Percentiles rank a stretch among this genome's conserved stretches.
These are phyloP conservation scores for Parthenolecanium corni DNA, from an alignment of 2,888 invertebrate species.

Conservation along the genomic window DNA sequence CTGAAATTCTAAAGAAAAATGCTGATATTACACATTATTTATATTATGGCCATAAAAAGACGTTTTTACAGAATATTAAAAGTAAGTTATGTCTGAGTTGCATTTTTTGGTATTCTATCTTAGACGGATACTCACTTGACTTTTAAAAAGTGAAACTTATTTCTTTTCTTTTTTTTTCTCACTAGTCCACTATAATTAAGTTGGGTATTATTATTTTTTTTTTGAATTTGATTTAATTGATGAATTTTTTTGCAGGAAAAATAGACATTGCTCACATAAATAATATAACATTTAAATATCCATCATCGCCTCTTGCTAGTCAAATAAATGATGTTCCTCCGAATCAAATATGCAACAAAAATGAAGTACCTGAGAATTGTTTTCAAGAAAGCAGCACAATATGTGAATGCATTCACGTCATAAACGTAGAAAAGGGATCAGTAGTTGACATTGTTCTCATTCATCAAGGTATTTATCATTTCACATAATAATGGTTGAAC, in stretches of 20 bases:
- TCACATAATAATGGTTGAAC: slow-evolving; percentile 22
- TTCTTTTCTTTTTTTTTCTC: too few species aligned
- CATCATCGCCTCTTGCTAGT: slow-evolving; percentile 64
- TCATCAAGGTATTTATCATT: slow-evolving; percentile 52
- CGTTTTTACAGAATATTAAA: background rate
- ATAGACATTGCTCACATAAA: slow-evolving; percentile 41
- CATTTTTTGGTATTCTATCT: background rate
- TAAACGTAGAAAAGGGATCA: slow-evolving; percentile 52
- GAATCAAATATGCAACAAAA: slow-evolving; percentile 37
- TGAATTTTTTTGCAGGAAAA: slow-evolving; percentile 1
- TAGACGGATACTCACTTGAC: too few species aligned
- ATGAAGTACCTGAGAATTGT: slow-evolving; percentile 27
- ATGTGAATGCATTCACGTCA: slow-evolving; percentile 64
- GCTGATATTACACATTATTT: slow-evolving; percentile 4
- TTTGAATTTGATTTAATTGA: background rate
- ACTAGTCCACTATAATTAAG: too few species aligned
- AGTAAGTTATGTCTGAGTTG: background rate
- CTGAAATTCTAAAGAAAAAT: too few species aligned
- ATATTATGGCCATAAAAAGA: slow-evolving; percentile 3
- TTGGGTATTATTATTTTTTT: too few species aligned
- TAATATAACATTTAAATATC: slow-evolving; percentile 62
- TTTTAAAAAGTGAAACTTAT: too few species aligned
- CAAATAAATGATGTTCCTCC: slow-evolving; percentile 50
- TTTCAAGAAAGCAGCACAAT: slow-evolving; percentile 35
- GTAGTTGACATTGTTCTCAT: slow-evolving; percentile 61